Evolutionary conservation across 2,113 vertebrate species (phyloP).

Genomic region (Hylia prasina): DNA sequence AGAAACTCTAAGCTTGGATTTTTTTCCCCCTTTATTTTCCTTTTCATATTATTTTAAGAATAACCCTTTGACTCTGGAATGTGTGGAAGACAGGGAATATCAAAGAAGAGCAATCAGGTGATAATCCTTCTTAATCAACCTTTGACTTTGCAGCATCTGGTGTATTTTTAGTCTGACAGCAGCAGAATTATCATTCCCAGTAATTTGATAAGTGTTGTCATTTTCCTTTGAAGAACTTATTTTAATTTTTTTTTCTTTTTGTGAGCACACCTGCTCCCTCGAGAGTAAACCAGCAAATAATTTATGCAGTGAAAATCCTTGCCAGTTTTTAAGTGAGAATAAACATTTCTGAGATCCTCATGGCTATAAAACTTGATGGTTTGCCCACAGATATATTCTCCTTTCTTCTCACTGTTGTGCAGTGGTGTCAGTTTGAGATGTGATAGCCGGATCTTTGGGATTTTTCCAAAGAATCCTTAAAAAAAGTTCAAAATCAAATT

Average conservation of each 20-base stretch:
- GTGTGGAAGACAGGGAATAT: not conserved
- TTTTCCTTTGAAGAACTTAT: not conserved
- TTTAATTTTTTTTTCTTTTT: not conserved
- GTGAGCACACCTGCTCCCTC: not conserved
- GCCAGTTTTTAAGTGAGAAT: not conserved
- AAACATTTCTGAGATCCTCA: not conserved
- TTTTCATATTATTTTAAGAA: not conserved
- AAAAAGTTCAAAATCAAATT: not conserved
- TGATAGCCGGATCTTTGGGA: not conserved
- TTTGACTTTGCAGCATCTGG: not conserved
- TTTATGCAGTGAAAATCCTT: not conserved
- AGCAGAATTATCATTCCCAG: not conserved
- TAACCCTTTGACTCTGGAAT: not conserved
- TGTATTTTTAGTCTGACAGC: not conserved
- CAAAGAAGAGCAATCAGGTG: not conserved
- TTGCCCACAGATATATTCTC: not conserved
- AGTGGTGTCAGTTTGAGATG: not conserved
- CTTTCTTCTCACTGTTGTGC: not conserved
- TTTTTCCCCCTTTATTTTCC: accelerated
- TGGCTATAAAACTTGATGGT: not conserved
- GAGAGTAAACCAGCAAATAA: not conserved
- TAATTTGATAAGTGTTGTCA: not conserved
- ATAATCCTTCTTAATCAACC: not conserved
- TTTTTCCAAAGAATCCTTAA: not conserved
- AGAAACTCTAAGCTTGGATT: not conserved